Conservation (phyloP, 2,888 invertebrate genomes). For the Sinelater perroti region DNA sequence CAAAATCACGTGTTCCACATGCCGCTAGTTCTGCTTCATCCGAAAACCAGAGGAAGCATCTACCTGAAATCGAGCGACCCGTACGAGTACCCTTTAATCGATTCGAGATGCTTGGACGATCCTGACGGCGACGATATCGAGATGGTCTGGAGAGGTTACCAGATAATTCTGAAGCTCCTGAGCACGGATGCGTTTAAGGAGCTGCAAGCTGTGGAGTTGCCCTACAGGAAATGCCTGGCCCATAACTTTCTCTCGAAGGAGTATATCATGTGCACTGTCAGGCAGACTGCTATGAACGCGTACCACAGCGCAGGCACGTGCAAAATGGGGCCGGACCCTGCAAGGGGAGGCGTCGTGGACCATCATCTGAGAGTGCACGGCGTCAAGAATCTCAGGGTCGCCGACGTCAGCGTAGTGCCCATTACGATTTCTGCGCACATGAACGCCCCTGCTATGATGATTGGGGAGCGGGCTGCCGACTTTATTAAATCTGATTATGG, state of each 20-base stretch:
- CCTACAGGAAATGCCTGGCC: conserved; percentile 61
- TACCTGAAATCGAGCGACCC: conserved; percentile 48
- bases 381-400: conserved; percentile 67
- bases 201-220: conserved; percentile 64
- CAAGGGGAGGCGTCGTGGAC: conserved; percentile 70
- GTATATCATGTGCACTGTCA: conserved; percentile 72
- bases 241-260: conserved; percentile 65
- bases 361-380: conserved; percentile 69
- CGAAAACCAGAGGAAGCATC: conserved; percentile 48
- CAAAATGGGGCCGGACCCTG: conserved; percentile 72
- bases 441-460: conserved; percentile 72
- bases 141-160: conserved; percentile 68
- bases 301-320: conserved; percentile 75
- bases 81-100: conserved; percentile 49
- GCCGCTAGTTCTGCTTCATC: conserved; percentile 44
- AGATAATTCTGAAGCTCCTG: conserved; percentile 48
- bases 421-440: conserved; percentile 71
- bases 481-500: conserved; percentile 15
- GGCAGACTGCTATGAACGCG: conserved; percentile 66
- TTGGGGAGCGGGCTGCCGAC: conserved; percentile 74
- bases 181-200: conserved; percentile 68
- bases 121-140: conserved; percentile 69
- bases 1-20: conserved; percentile 25
- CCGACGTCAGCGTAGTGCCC: conserved; percentile 73
- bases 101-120: conserved; percentile 47